Evolutionary conservation across 2,797 vertebrate species (phyloP), one percentile per base, ranked within the genome.

Genomic region (Arnoldichthys spilopterus): DNA sequence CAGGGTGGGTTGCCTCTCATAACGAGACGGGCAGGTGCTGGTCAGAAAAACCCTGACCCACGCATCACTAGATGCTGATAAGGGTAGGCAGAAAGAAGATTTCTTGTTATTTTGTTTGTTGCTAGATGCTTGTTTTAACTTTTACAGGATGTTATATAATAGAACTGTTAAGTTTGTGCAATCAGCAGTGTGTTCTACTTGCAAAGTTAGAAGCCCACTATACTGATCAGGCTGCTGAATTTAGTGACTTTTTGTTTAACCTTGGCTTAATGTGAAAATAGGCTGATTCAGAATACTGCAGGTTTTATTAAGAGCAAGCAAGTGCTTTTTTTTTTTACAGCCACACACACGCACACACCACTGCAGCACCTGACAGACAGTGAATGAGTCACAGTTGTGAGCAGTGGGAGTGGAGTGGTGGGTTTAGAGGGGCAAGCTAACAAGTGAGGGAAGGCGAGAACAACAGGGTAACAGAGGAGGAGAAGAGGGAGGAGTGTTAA

Each of bases 321-420:
- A 45, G 45, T 40, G 30, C 70, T n/a, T 7, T 22, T 64, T 79
- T 67, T 28, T 64, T 79, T 68, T 32, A 4, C 62, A n/a, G n/a
- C 58, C 58, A 30, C 6, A 62, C 26, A 40, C 58, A 40, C 24
- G 20, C 18, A 32, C 12, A 49, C 40, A 66, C 20, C 24, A 28
- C 22, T 26, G 71, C 22, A 79, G 30, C 45, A 47, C 40, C 59
- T 61, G 53, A 47, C 53, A 56, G 69, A 56, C 59, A 56, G 24
- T 62, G 56, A 63, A 34, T 80, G 59, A 76, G 66, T 76, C 59
- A 80, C 54, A 69, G 43, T 75, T 16, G 56, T 72, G 71, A 68
- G 22, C 53, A 2, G n/a, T 62, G 68, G 54, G 49, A 28, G 54
- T 72, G 68, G 83, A 73, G 24, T 22, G 59, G 67, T 43, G 24